Evolutionary conservation across 2,113 vertebrate species (phyloP).

Genomic region (Amphilophus citrinellus): DNA sequence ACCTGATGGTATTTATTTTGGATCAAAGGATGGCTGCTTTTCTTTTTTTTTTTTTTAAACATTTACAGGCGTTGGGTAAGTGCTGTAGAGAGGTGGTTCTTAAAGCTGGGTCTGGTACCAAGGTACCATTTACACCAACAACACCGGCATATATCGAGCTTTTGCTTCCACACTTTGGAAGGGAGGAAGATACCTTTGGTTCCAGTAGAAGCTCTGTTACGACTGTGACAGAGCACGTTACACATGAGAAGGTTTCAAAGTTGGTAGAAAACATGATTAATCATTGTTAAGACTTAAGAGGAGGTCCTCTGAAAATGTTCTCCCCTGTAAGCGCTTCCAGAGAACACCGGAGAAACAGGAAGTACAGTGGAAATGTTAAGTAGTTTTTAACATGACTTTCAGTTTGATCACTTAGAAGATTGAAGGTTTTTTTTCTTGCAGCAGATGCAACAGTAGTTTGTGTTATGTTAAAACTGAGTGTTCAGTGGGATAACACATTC

Average conservation of each 20-base stretch:
- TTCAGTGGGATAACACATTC: neutral
- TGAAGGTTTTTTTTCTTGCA: neutral
- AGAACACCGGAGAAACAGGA: neutral
- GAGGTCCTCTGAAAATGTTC: neutral
- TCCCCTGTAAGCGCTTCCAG: rapidly evolving
- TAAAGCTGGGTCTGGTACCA: rapidly evolving
- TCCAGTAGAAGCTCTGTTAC: rapidly evolving
- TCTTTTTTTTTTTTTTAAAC: neutral
- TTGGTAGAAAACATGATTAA: neutral
- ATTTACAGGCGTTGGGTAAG: neutral
- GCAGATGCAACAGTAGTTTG: neutral
- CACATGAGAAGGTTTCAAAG: neutral
- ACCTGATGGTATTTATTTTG: neutral
- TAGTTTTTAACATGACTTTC: neutral
- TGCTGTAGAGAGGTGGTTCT: rapidly evolving
- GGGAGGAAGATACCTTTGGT: neutral
- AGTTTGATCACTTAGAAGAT: neutral
- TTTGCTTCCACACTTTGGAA: neutral
- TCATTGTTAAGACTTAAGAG: neutral
- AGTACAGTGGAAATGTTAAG: neutral
- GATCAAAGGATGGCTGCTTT: neutral
- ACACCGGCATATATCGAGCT: neutral
- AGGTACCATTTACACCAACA: neutral
- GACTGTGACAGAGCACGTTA: neutral
- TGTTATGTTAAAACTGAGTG: neutral